Evolutionary conservation across 2,888 invertebrate species (phyloP).

Genomic region (Rhagonycha fulva): DNA sequence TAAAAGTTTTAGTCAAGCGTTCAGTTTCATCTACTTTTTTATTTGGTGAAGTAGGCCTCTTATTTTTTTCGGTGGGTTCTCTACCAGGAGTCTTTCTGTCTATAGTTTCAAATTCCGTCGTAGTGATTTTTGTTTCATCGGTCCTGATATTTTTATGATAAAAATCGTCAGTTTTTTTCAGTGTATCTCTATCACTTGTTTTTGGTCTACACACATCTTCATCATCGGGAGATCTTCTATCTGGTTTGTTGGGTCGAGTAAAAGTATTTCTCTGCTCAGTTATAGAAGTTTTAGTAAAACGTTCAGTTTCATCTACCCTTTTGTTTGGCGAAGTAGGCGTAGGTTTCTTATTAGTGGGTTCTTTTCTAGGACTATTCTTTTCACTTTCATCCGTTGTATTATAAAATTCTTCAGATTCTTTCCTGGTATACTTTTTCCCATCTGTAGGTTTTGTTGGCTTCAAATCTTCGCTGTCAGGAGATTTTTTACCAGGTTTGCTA

Average conservation of each 20-base stretch:
- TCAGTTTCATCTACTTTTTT: neutral
- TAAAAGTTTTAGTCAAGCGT: neutral
- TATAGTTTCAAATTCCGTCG: neutral
- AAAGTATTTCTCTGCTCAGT: neutral
- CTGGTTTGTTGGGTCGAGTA: neutral
- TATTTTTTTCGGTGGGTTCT: neutral
- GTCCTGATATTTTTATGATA: neutral
- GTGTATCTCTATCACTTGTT: neutral
- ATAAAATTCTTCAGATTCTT: neutral
- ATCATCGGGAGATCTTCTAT: conserved; percentile 4
- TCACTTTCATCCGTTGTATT: neutral
- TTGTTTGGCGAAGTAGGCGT: conserved; percentile 2
- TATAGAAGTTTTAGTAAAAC: neutral
- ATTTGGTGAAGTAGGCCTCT: conserved; percentile 2
- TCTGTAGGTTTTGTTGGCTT: neutral
- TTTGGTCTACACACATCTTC: neutral
- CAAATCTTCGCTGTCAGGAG: neutral
- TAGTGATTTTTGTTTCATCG: neutral
- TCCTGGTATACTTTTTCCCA: too few species aligned
- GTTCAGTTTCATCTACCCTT: neutral
- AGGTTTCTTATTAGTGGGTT: conserved; percentile 4
- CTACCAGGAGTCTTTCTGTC: neutral
- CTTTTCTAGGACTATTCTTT: neutral
- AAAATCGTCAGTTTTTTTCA: neutral
- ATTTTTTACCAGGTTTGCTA: neutral